Base-by-base conservation (phyloP, 2,797 vertebrate genomes). In the Chaetodon trifasciatus region DNA sequence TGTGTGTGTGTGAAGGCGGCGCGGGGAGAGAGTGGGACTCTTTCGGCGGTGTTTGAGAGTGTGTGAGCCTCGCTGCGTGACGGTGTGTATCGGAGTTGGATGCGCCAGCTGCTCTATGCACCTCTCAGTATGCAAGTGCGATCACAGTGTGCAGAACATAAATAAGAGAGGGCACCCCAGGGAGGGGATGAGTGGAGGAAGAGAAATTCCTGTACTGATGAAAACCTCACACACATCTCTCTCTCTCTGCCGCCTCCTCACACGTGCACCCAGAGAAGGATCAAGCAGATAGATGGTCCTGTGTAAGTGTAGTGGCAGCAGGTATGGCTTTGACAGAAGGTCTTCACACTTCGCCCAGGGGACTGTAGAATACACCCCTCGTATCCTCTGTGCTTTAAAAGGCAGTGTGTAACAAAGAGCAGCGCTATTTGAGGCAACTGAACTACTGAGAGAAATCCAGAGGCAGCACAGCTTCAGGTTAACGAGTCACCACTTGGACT, bases 201-300 rank as follows among this genome's bases (percentile, higher is more conserved):
- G 83, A 93, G 81, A 89, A 93, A 91, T 93, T 93, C 90, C 91
- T 93, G 85, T 86, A 83, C 90, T 93, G 93, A 94, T 94, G 91
- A 92, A 94, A 94, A 85, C 87, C 88, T 87, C 74, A 86, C 74
- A 82, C 89, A 76, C 68, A 72, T 85, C 60, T 69, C 47, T 69
- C 70, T 70, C 70, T 62, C 37, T 73, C 71, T 46, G 62, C 65
- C 47, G 82, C 70, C 47, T 80, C 60, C 39, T 55, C 61, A 64
- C 76, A 82, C 66, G 13, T 82, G 79, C 78, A 62, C 81, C 76
- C 79, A 84, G 81, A 83, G 69, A 63, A 47, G 71, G 88, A 93
- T 94, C 88, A 92, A 87, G 91, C 90, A 84, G 75, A 83, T 70
- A 76, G 88, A 88, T 90, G 90, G 89, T 83, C 87, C 66, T 87